phyloP scores from a whole-genome alignment of 2,113 vertebrate species.

The Oncorhynchus mykiss region DNA sequence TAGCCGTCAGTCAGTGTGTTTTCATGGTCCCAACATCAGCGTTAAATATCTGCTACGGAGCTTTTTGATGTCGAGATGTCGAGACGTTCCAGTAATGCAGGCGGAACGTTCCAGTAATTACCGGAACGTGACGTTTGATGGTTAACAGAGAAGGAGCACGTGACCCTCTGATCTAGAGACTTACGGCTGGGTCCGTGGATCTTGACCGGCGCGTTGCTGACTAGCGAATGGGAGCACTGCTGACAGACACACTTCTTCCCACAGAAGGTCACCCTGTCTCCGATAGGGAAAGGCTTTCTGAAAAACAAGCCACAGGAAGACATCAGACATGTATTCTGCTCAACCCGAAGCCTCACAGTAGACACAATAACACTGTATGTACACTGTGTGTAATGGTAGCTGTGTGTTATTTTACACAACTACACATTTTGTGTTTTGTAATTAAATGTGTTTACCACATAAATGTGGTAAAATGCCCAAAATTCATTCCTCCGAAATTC shows the following conservation, averaged over 20 bases:
- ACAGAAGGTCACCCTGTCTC: conserved; percentile 96
- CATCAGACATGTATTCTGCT: background rate
- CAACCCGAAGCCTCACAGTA: background rate
- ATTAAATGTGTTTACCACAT: no score
- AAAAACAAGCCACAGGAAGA: background rate
- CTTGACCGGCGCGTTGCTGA: conserved; percentile 89
- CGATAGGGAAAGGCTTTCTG: conserved; percentile 95
- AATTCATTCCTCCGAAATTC: no score
- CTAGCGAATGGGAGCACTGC: conserved; percentile 87
- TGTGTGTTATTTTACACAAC: no score
- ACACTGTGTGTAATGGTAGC: background rate
- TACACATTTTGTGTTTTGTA: no score
- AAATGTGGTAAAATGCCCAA: no score
- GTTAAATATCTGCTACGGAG: no score
- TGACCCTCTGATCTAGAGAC: conserved; percentile 51
- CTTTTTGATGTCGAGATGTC: no score
- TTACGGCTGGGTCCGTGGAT: conserved; percentile 95
- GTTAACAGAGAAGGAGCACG: background rate
- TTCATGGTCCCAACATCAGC: no score
- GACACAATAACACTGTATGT: background rate
- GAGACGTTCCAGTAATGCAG: no score
- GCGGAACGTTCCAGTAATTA: no score
- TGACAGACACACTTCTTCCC: conserved; percentile 98
- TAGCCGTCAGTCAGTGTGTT: no score
- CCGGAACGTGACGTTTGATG: no score